Conservation (phyloP, 2,888 invertebrate species). For the Tromatobia lineatoria region DNA sequence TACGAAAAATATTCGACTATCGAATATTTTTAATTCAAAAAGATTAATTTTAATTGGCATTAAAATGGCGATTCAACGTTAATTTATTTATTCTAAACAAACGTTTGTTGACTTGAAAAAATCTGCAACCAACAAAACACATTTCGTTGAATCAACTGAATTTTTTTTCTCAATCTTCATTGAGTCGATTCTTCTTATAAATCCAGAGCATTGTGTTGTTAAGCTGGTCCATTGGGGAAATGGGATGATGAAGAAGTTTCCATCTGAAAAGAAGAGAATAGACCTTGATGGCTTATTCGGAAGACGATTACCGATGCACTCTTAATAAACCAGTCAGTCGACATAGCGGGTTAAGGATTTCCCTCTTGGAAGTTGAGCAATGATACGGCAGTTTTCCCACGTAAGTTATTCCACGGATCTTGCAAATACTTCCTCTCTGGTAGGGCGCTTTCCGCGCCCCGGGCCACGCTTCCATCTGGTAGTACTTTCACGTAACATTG, state of each 20-base stretch:
- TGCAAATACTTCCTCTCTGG: conserved; percentile 73
- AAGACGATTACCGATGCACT: conserved; percentile 62
- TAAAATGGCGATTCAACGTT: too few relatives aligned
- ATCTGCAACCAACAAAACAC: too few relatives aligned
- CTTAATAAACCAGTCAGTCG: conserved; percentile 18
- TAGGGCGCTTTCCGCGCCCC: conserved; percentile 51
- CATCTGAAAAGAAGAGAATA: background rate
- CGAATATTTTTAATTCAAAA: too few relatives aligned
- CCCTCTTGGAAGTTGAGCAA: conserved; percentile 61
- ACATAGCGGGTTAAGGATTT: conserved; percentile 30
- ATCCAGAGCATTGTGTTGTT: background rate
- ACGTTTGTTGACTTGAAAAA: too few relatives aligned
- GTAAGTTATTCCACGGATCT: conserved; percentile 76
- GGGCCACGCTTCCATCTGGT: conserved; percentile 77
- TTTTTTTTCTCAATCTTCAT: too few relatives aligned
- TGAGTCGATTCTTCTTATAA: background rate
- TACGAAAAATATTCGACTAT: too few relatives aligned
- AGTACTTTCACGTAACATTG: conserved; percentile 82
- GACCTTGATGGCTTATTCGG: conserved; percentile 15
- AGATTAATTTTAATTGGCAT: too few relatives aligned
- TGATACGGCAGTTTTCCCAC: conserved; percentile 74
- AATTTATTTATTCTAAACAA: too few relatives aligned
- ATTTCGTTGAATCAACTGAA: too few relatives aligned
- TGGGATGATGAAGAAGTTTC: conserved; percentile 17
- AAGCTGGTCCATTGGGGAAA: background rate